phyloP scores from a whole-genome alignment of 1,140 invertebrate species.

The Macrobrachium rosenbergii region DNA sequence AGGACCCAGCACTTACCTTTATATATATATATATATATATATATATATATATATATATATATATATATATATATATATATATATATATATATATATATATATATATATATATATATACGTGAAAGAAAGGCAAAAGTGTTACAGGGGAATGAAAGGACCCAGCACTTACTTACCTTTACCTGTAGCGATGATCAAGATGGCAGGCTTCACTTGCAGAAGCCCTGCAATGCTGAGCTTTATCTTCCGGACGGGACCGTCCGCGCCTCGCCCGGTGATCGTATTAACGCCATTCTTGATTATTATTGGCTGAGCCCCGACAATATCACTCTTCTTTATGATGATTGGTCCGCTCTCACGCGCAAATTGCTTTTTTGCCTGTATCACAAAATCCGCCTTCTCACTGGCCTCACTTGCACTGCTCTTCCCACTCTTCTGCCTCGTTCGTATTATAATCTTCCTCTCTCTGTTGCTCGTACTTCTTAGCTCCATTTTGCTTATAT shows the following conservation, averaged over 20 bases:
- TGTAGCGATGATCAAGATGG: slow-evolving; percentile 47
- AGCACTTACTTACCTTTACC: slow-evolving; percentile 47
- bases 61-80: slow-evolving; percentile 26
- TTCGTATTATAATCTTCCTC: background rate
- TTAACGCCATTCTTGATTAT: background rate
- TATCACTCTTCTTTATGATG: slow-evolving; percentile 12
- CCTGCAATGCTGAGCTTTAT: slow-evolving; percentile 35
- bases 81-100: slow-evolving; percentile 19
- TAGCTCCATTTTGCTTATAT: background rate
- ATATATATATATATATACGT: slow-evolving; percentile 33
- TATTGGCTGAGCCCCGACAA: background rate
- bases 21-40: slow-evolving; percentile 1
- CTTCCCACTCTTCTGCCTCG: background rate
- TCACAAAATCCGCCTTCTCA: background rate
- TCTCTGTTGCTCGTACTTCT: background rate
- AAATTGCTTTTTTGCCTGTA: background rate
- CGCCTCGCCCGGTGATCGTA: background rate
- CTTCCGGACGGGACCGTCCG: slow-evolving; percentile 2
- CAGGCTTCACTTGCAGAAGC: slow-evolving; percentile 19
- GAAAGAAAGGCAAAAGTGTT: background rate
- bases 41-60: slow-evolving; percentile 35
- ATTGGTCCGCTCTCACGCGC: background rate
- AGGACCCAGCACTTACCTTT: background rate
- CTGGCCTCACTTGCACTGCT: background rate
- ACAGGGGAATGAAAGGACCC: too few species aligned